Evolutionary conservation across 2,888 invertebrate genomes (phyloP).

Genomic region (Taphrorychus bicolor): DNA sequence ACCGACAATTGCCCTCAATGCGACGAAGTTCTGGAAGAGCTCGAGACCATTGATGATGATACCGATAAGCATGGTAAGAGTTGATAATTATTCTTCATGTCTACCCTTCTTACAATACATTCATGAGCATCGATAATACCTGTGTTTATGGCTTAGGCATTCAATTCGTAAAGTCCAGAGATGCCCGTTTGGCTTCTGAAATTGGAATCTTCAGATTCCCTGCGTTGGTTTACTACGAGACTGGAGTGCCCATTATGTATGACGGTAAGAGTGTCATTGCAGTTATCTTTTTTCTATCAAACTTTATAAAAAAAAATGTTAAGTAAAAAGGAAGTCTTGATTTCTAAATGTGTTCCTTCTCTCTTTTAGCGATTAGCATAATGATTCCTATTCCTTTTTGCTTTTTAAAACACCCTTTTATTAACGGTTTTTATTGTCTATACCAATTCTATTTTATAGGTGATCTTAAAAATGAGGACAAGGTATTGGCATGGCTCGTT

Average conservation of each 20-base stretch:
- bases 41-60: conserved; percentile 92
- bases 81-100: neutral
- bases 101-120: neutral
- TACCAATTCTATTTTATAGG: conserved; percentile 69
- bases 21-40: conserved; percentile 81
- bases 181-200: conserved; percentile 86
- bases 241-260: conserved; percentile 92
- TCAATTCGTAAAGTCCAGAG: conserved; percentile 92
- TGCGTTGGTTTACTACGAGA: conserved; percentile 91
- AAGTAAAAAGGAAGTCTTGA: too few relatives aligned
- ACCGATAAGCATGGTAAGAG: conserved; percentile 76
- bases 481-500: conserved; percentile 95
- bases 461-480: conserved; percentile 93
- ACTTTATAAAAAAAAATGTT: too few relatives aligned
- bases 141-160: conserved; percentile 65
- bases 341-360: too few relatives aligned
- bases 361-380: too few relatives aligned
- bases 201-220: conserved; percentile 93
- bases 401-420: too few relatives aligned
- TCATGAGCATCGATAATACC: neutral
- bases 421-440: too few relatives aligned
- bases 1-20: conserved; percentile 84
- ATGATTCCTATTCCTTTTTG: too few relatives aligned
- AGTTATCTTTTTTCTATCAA: too few relatives aligned
- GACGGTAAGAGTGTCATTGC: conserved; percentile 75